Base-by-base conservation (phyloP, 2,888 invertebrate genomes). In the Apoda limacodes region DNA sequence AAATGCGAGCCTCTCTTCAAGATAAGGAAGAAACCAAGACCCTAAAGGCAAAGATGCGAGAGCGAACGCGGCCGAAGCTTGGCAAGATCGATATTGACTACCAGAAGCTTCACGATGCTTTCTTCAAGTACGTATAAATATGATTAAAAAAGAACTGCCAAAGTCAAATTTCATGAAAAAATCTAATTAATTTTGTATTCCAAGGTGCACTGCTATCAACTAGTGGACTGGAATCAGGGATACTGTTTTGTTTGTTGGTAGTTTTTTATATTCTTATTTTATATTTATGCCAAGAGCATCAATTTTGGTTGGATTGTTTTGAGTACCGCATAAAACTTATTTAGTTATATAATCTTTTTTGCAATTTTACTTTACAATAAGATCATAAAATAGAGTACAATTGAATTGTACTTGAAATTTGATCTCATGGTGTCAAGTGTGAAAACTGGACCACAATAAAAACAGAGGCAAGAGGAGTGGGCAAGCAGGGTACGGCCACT, bases 31-130 rank as follows among this genome's bases (percentile, higher is more conserved):
- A 97, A 53, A 89, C 92, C 13, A 95, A 96, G 57, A 93, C 95
- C 0, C 70, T 97, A 1, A 98, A 98, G 61, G 93, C 97, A 0
- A 98, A 98, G 80, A 98, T 98, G 97, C 83, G 98, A 12, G 99
- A 99, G 63, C 86, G 96, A 37, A 89, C 97, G 1, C 84, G 99
- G 12, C 99, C 99, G 0, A 99, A 99, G 70, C 87, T 99, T 55
- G 99, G 99, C 17, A 98, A 98, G 82, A 99, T 99, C 50, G 99
- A 99, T 64, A 99, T 99, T 45, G 99, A 99, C 75, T 99, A 99
- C 64, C 98, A 99, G 69, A 99, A 99, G 60, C 75, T 99, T 13
- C 99, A 99, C 53, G 99, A 99, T 59, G 99, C 99, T 0, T 99
- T 99, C 80, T 99, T 99, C 83, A 93, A 93, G 85, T 88, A 54